phyloP scores from a whole-genome alignment of 2,888 invertebrate species.

The Morpho helenor region DNA sequence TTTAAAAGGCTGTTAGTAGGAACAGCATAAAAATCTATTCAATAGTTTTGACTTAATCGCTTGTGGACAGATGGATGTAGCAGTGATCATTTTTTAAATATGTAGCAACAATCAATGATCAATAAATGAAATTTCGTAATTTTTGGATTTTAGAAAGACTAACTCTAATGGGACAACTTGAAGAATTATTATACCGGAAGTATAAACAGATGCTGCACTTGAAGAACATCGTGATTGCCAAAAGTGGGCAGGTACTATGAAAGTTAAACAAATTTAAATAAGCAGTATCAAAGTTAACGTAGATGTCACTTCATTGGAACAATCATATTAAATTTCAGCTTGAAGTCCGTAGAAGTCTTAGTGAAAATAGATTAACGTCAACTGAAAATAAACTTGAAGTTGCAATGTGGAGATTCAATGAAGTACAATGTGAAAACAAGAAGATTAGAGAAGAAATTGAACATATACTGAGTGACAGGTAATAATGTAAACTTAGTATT shows the following conservation, averaged over 20 bases:
- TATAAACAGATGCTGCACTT: slow-evolving; percentile 43
- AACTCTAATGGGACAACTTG: slow-evolving; percentile 49
- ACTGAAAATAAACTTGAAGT: slow-evolving; percentile 83
- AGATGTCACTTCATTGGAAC: no score
- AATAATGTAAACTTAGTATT: neutral
- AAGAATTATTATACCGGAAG: slow-evolving; percentile 49
- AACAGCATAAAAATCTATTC: no score
- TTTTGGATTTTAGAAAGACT: slow-evolving; percentile 41
- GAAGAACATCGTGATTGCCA: slow-evolving; percentile 40
- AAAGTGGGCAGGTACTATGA: slow-evolving; percentile 47
- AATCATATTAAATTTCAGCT: slow-evolving; percentile 36
- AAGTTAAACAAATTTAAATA: neutral
- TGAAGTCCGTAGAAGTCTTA: slow-evolving; percentile 48
- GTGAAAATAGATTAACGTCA: slow-evolving; percentile 68
- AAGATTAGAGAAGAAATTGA: slow-evolving; percentile 85
- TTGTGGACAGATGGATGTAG: no score
- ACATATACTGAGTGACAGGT: slow-evolving; percentile 85
- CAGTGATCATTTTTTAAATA: no score
- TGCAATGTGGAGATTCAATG: slow-evolving; percentile 81
- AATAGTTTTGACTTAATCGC: no score
- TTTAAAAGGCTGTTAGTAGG: no score
- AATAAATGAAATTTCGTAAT: neutral
- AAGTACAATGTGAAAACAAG: slow-evolving; percentile 79
- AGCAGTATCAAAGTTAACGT: neutral
- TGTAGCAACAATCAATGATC: neutral